Conservation (phyloP, 2,888 invertebrate genomes). For the Phengaris alcon region DNA sequence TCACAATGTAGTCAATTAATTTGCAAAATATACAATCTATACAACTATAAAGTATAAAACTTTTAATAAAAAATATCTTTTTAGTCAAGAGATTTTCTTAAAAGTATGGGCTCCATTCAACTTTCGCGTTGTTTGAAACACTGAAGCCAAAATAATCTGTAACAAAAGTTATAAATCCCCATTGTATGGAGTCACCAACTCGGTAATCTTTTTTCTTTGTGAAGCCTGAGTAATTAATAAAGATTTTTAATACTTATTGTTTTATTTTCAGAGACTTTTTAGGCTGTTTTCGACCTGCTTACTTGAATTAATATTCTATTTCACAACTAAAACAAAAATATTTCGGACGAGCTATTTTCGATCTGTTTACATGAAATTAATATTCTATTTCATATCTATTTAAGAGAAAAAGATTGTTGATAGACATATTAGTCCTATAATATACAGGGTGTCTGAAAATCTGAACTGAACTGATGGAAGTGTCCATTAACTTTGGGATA, state of each 20-base stretch:
- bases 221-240: background rate
- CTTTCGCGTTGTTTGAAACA: background rate
- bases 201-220: background rate
- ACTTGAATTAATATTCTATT: background rate
- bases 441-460: no score
- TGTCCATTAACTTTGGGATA: no score
- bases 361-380: no score
- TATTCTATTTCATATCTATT: no score
- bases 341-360: no score
- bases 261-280: background rate
- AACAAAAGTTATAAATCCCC: background rate
- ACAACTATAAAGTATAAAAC: background rate
- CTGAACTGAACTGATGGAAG: no score
- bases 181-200: background rate
- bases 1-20: background rate
- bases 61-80: background rate
- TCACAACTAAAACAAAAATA: background rate
- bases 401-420: no score
- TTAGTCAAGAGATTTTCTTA: background rate
- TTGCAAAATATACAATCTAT: background rate
- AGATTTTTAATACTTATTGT: background rate
- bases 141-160: background rate
- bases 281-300: background rate
- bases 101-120: background rate
- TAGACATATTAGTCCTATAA: no score